Evolutionary conservation across 1,140 invertebrate genomes (phyloP), one percentile per base, ranked within the genome.

Genomic region (Pemphigus obesinymphae): DNA sequence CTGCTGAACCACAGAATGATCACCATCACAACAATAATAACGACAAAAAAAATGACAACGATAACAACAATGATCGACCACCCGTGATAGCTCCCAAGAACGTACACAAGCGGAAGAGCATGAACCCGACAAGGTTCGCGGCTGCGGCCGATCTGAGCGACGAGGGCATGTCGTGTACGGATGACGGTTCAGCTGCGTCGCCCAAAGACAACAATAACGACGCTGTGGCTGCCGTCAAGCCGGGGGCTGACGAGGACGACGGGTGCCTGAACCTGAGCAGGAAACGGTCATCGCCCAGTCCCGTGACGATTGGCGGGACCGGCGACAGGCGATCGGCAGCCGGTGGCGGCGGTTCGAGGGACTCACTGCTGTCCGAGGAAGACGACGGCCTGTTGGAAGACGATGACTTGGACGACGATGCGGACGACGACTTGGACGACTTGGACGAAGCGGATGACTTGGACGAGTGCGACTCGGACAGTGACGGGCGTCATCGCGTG

Each of bases 41-140:
- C 84, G 89, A 89, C 85, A 86, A 89, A 17, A 87, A 89, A 3
- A 89, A 90, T 85, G 88, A 87, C 82, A 88, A 88, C 50, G 89
- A 86, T 84, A 85, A 88, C 50, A 90, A 89, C 85, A 89, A 88
- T 86, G 88, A 89, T 83, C 84, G 83, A 86, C 89, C 84, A 83
- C 84, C 82, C 83, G 85, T 84, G 85, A 80, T 84, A 0, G 55
- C 76, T 0, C 45, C 83, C 11, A 88, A 87, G 82, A 85, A 85
- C 26, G 86, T 86, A 13, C 83, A 96, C 68, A 96, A 97, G 88
- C 89, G 96, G 70, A 98, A 98, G 88, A 96, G 93, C 85, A 92
- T 95, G 84, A 96, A 97, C 87, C 96, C 96, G 0, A 96, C 94
- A 0, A 90, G 95, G 82, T 95, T 93, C 86, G 91, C 94, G 3